Conservation (phyloP, 2,888 invertebrate species). For the Epinotia demarniana region DNA sequence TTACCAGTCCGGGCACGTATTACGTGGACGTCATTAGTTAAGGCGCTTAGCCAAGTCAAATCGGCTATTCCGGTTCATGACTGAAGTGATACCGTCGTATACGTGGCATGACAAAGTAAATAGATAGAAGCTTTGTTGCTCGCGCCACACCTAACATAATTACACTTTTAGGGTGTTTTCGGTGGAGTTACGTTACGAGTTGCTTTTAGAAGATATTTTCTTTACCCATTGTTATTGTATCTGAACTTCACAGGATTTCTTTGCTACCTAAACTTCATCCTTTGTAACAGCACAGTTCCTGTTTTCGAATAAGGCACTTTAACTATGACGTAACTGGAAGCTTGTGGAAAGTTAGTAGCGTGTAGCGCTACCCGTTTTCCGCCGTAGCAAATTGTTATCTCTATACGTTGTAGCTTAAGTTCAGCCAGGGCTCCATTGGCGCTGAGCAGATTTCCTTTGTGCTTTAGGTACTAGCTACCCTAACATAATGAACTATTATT, state of each 20-base stretch:
- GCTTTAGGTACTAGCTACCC: constrained; percentile 19
- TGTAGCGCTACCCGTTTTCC: constrained; percentile 34
- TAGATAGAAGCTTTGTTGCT: constrained; percentile 24
- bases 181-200: constrained; percentile 11
- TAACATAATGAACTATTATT: constrained; percentile 21
- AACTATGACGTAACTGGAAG: constrained; percentile 43
- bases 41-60: constrained; percentile 45
- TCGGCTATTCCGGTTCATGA: constrained; percentile 42
- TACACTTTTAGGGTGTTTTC: constrained; percentile 20
- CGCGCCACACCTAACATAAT: constrained; percentile 25
- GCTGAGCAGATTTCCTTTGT: constrained; percentile 22
- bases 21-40: constrained; percentile 53
- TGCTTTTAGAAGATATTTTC: constrained; percentile 10
- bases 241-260: constrained; percentile 12
- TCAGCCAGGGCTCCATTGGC: constrained; percentile 20
- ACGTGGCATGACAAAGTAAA: constrained; percentile 42
- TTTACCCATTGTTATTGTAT: background rate
- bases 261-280: constrained; percentile 19
- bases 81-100: constrained; percentile 37
- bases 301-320: constrained; percentile 37
- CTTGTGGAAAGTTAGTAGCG: constrained; percentile 40
- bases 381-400: constrained; percentile 39
- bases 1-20: constrained; percentile 51
- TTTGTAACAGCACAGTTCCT: constrained; percentile 23
- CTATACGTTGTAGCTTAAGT: constrained; percentile 18